Evolutionary conservation across 2,113 vertebrate species (phyloP), one percentile per base, ranked within the genome.

Genomic region (Corythaixoides concolor): DNA sequence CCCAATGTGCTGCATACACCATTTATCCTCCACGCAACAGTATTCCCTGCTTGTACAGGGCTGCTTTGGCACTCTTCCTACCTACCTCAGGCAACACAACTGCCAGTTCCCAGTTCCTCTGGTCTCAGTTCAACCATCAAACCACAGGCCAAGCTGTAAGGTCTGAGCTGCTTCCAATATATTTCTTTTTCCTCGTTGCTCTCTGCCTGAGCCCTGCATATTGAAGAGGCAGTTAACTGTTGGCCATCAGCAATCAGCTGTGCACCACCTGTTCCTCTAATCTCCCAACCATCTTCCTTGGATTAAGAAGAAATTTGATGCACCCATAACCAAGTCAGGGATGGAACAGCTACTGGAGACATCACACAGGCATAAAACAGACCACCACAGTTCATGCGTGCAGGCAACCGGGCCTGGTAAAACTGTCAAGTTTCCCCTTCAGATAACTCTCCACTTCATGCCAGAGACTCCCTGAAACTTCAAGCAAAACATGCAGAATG

Each of bases 211-310:
- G 35, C 35, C 43, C 68, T 72, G 90, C 60, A 45, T 68, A 74
- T 30, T 84, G 73, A 90, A 92, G 53, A 90, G 63, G 66, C 62
- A 81, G 43, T 69, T 56, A 94, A 77, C 88, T 73, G 85, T 23
- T 26, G 90, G 86, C 75, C 90, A 90, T 33, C 60, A 90, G 92
- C 85, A 63, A 70, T 90, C 93, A 93, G 85, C 96, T 97, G 93
- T 75, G 90, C 73, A 87, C 92, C 95, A 96, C 86, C 94, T 97
- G 88, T 7, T 92, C 73, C 76, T 87, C 59, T 79, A 43, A 89
- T 50, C 41, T 82, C 69, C 33, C 7, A 6, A 52, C 69, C 33
- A 37, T 19, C 74, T 86, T 90, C 53, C 49, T 15, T 7, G 33
- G 85, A 75, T 89, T 52, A 78, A 49, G 73, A 53, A 69, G 66